Evolutionary conservation across 2,888 invertebrate species (phyloP), one percentile per base, ranked within the genome.

Genomic region (Dendrolimus pini): DNA sequence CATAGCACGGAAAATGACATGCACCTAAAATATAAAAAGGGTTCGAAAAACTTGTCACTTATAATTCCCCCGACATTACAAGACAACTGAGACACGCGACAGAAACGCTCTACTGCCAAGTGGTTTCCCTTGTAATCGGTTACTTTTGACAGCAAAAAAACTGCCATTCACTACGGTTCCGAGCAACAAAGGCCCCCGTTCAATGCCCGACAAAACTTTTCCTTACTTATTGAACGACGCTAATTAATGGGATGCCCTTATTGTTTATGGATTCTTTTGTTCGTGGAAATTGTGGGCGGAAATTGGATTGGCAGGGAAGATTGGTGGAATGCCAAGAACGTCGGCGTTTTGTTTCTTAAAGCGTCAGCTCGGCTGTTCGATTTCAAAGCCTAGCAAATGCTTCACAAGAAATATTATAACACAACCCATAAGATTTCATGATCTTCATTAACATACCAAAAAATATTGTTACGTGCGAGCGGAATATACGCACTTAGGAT

Each of bases 71-170:
- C 12, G 12, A 47, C 47, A 47, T 47, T 12, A 47, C 47, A 12
- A 12, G 12, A 7, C 9, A 47, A 47, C 47, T 47, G 6, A 30
- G 30, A 55, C 55, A 42, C 56, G 41, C 14, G 52, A 52, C 47
- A 18, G 12, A 30, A 65, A 64, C 58, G 55, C 57, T 41, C 60
- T 41, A 7, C 41, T 54, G 62, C 59, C 70, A 68, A 77, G 77
- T 75, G 77, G 73, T 70, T 78, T 78, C 65, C 59, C 70, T 66
- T 76, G 78, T 78, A 69, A 54, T 58, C 59, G 61, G 59, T 60
- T 61, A 47, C 47, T 47, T 47, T 56, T 59, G 64, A 61, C 57
- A 64, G 62, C 67, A 70, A 75, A 75, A n/a, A 75, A 74, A 69
- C 62, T 62, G 60, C 60, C 64, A 66, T 65, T 67, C 67, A 66